phyloP scores from a whole-genome alignment of 2,113 vertebrate genomes.

The Sisor rabdophorus region DNA sequence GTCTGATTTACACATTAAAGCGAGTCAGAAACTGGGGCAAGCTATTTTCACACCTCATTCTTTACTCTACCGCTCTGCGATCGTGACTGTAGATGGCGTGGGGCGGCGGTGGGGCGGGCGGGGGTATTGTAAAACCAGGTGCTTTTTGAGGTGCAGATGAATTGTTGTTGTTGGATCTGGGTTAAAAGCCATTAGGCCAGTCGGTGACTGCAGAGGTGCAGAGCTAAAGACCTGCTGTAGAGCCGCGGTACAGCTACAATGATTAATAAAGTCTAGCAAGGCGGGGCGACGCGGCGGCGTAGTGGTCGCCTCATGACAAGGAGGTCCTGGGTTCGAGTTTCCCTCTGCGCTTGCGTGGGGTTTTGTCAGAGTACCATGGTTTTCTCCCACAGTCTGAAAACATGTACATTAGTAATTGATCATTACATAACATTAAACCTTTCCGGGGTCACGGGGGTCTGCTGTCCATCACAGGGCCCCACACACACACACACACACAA shows the following conservation, averaged over 20 bases:
- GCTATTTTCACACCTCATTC: slow-evolving; percentile 48
- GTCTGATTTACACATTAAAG: slow-evolving; percentile 49
- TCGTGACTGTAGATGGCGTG: slow-evolving; percentile 3
- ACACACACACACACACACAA: no score
- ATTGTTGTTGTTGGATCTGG: slow-evolving; percentile 38
- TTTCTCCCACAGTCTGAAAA: no score
- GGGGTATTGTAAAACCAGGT: slow-evolving; percentile 26
- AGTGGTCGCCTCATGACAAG: no score
- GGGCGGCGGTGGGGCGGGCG: no score
- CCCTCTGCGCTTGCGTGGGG: no score
- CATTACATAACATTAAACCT: no score
- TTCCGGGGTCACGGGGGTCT: no score
- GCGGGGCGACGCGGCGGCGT: no score
- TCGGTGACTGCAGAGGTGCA: neutral
- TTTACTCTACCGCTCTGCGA: slow-evolving; percentile 27
- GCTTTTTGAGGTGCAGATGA: slow-evolving; percentile 33
- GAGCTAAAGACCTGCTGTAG: neutral
- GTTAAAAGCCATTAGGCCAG: slow-evolving; percentile 40
- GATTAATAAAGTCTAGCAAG: neutral
- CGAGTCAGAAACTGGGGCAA: slow-evolving; percentile 34
- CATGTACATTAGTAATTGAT: no score
- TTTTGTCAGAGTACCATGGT: no score
- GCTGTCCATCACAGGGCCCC: no score
- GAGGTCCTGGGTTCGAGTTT: no score
- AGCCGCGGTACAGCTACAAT: neutral